A percentile compares a stretch with the other conserved stretches of the same genome.
These are phyloP conservation scores for Chironomus tepperi DNA, from an alignment of 1,140 invertebrate genomes.

Conservation along the genomic window DNA sequence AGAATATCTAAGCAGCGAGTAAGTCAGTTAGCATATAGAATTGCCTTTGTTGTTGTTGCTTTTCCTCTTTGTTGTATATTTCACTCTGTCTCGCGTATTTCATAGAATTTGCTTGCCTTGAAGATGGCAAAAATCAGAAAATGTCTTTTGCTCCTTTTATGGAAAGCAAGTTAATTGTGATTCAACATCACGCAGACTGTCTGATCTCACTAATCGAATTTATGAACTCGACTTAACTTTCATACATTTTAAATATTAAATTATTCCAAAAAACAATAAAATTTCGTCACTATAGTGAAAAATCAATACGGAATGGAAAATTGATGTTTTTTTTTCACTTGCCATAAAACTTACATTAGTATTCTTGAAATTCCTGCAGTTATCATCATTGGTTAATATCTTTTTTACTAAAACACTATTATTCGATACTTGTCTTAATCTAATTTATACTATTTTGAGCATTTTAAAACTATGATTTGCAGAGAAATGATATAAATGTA, in stretches of 20 bases:
- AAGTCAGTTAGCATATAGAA: neutral
- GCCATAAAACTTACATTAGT: neutral
- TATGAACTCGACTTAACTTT: neutral
- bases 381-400: neutral
- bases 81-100: neutral
- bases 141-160: neutral
- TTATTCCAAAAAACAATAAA: neutral
- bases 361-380: neutral
- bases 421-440: neutral
- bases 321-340: neutral
- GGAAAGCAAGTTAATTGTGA: neutral
- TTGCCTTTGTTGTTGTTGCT: neutral
- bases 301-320: neutral
- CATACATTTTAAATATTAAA: neutral
- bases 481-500: no score
- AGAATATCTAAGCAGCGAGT: neutral
- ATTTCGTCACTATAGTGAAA: neutral
- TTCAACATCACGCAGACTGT: neutral
- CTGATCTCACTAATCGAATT: neutral
- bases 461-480: neutral
- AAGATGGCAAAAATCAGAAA: constrained; percentile 6
- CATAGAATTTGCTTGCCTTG: neutral
- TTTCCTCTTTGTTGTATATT: neutral
- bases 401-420: neutral
- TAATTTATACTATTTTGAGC: constrained; percentile 4